Evolutionary conservation across 1,140 invertebrate genomes (phyloP), one percentile per base, ranked within the genome.

Genomic region (Drosophila parabipectinata): DNA sequence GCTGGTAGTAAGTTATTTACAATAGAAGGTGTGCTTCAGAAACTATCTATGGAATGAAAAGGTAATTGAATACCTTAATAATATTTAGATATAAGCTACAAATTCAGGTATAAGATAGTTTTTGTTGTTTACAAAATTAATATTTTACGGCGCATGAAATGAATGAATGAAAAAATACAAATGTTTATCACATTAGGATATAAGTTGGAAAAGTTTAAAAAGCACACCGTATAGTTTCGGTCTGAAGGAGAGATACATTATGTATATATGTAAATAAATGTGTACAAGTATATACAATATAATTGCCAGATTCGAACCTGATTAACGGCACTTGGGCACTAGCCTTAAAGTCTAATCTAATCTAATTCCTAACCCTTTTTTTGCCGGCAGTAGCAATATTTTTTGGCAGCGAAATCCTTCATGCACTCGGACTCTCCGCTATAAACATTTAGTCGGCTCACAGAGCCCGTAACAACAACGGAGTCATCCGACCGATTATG

Each of bases 381-480:
- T 34, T 88, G 83, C 12, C 77, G 79, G 68, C 93, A 94, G 61
- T 87, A 92, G 72, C 94, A 95, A 89, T 93, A 94, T 54, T 94
- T 94, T 62, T 93, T 93, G 12, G 94, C 91, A 12, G 90, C 82
- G 32, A 92, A 92, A 60, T 93, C 92, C 18, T 78, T 69, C 12
- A 94, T 91, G 77, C 94, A 95, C 24, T 91, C 80, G 45, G 93
- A 93, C 64, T 93, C 92, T 1, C 91, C 92, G 12, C 82, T 92
- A 77, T 95, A 96, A 1, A 90, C 88, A 55, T 95, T 94, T 26
- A 95, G 91, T 24, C 95, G 92, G 72, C 94, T 95, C 4, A 96
- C 93, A 4, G 91, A 91, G 0, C 93, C 93, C 5, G 85, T 83
- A 4, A 84, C 72, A 14, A 50, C 45, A 2, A 90, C 56, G 14